Percentiles rank a stretch among this genome's conserved stretches.
phyloP scores from a whole-genome alignment of 2,888 invertebrate genomes.

The Dusona sp. region DNA sequence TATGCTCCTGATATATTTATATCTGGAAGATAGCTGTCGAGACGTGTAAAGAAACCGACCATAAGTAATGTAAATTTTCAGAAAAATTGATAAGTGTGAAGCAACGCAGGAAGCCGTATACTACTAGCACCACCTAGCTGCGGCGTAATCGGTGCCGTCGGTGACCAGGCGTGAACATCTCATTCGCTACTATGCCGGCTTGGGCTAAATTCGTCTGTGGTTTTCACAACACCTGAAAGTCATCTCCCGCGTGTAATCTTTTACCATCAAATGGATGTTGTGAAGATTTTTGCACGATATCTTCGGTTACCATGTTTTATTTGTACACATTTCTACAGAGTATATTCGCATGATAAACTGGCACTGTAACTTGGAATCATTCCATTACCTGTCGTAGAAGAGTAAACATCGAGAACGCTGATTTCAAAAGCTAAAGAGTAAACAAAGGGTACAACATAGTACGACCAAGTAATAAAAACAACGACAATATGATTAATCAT shows the following conservation, averaged over 20 bases:
- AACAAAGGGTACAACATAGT: background rate
- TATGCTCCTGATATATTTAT: no score
- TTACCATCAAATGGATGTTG: background rate
- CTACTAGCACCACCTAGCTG: background rate
- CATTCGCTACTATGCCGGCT: background rate
- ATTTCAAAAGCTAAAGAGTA: constrained; percentile 30
- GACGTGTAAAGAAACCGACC: no score
- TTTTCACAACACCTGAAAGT: background rate
- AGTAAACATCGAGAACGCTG: constrained; percentile 44
- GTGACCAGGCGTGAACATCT: background rate
- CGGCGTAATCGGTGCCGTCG: background rate
- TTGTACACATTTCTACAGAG: background rate
- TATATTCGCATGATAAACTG: background rate
- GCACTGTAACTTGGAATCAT: background rate
- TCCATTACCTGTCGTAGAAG: constrained; percentile 33
- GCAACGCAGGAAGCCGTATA: background rate
- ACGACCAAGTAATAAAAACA: background rate
- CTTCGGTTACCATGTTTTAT: background rate
- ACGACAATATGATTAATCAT: background rate
- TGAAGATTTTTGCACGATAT: background rate
- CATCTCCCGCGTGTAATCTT: background rate
- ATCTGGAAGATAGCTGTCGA: no score
- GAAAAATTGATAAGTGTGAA: background rate
- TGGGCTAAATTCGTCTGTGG: background rate
- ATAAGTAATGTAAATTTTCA: background rate